Conservation (phyloP, 2,888 invertebrate species). For the Smittia aterrima region DNA sequence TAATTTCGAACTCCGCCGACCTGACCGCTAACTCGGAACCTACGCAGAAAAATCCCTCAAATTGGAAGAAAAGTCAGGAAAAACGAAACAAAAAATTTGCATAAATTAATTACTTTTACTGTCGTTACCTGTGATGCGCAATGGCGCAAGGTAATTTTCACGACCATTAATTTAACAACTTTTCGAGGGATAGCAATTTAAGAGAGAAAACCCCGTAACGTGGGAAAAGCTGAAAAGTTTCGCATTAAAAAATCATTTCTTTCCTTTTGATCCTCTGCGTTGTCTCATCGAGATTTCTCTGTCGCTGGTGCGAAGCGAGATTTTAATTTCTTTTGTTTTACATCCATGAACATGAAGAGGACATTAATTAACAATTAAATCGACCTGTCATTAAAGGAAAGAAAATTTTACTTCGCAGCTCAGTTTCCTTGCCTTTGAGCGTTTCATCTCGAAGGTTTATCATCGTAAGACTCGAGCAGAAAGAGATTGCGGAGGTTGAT, state of each 20-base stretch:
- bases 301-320: background rate
- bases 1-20: too few relatives aligned
- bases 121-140: conserved; percentile 11
- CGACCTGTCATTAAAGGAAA: background rate
- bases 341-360: background rate
- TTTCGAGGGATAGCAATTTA: background rate
- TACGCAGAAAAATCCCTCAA: too few relatives aligned
- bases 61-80: background rate
- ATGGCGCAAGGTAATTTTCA: conserved; percentile 11
- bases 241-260: conserved; percentile 5
- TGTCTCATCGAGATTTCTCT: background rate
- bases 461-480: too few relatives aligned
- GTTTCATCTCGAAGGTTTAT: too few relatives aligned
- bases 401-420: background rate
- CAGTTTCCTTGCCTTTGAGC: too few relatives aligned
- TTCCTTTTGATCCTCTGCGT: background rate
- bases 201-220: background rate
- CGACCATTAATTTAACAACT: conserved; percentile 11
- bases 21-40: too few relatives aligned
- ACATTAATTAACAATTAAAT: conserved; percentile 11
- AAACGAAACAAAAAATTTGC: conserved; percentile 6
- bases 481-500: too few relatives aligned
- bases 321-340: background rate
- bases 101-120: conserved; percentile 11
- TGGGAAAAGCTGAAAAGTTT: background rate